Conservation (phyloP, 2,113 vertebrate species). For the Regulus satrapa region DNA sequence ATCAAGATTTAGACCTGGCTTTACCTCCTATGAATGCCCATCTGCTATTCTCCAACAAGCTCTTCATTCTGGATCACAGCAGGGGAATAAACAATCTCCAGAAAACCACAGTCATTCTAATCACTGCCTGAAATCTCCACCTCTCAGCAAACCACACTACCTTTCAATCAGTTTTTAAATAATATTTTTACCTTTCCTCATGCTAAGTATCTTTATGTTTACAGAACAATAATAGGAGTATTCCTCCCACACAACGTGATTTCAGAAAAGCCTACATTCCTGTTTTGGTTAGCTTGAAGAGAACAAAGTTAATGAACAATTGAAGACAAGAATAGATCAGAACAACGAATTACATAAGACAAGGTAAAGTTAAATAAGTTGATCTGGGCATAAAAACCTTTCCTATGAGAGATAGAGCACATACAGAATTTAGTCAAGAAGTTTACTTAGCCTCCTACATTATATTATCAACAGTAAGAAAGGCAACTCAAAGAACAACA, state of each 20-base stretch:
- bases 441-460: neutral
- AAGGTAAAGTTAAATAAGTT: neutral
- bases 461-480: neutral
- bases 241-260: neutral
- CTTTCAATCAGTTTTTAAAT: neutral
- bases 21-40: neutral
- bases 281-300: neutral
- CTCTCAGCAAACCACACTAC: neutral
- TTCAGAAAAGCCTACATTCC: neutral
- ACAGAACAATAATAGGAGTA: neutral
- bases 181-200: neutral
- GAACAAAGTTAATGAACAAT: neutral
- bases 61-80: neutral
- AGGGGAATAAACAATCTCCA: neutral
- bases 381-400: neutral
- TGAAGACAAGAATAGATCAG: neutral
- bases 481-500: neutral
- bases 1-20: neutral
- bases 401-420: neutral
- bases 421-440: neutral
- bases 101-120: neutral
- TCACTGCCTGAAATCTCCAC: neutral
- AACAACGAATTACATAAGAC: neutral
- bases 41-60: neutral
- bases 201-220: neutral